These are phyloP conservation scores for Dascyllus trimaculatus DNA, from an alignment of 2,113 vertebrate genomes.

Conservation along the genomic window DNA sequence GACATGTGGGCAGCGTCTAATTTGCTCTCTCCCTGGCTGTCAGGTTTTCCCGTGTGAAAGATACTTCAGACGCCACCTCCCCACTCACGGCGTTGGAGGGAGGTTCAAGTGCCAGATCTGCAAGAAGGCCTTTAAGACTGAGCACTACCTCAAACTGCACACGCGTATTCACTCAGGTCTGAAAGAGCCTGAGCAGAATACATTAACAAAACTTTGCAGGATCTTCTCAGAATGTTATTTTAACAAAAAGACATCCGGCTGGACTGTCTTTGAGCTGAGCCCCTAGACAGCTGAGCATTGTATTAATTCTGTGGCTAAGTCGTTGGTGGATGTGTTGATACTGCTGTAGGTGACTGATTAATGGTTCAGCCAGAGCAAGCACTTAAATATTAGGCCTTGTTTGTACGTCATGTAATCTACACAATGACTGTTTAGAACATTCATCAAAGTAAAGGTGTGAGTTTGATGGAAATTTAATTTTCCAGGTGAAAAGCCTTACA, in stretches of 20 bases:
- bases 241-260: no score
- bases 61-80: constrained; percentile 95
- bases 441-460: neutral
- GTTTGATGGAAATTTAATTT: constrained; percentile 2
- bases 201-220: no score
- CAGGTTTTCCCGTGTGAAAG: constrained; percentile 97
- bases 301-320: no score
- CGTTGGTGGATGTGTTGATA: no score
- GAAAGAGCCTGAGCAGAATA: neutral
- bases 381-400: no score
- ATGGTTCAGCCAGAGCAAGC: no score
- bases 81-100: constrained; percentile 92
- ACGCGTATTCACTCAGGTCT: constrained; percentile 96
- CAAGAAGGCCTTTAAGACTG: constrained; percentile 96
- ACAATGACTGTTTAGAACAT: no score
- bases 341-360: no score
- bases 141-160: constrained; percentile 99
- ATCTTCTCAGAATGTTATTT: no score
- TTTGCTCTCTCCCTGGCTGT: neutral
- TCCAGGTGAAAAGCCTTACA: constrained; percentile 96
- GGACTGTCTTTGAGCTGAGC: no score
- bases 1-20: neutral
- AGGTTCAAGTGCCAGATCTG: constrained; percentile 97
- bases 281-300: no score
- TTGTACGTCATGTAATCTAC: no score